phyloP scores from a whole-genome alignment of 2,113 vertebrate species.

The Thamnophis sirtalis region DNA sequence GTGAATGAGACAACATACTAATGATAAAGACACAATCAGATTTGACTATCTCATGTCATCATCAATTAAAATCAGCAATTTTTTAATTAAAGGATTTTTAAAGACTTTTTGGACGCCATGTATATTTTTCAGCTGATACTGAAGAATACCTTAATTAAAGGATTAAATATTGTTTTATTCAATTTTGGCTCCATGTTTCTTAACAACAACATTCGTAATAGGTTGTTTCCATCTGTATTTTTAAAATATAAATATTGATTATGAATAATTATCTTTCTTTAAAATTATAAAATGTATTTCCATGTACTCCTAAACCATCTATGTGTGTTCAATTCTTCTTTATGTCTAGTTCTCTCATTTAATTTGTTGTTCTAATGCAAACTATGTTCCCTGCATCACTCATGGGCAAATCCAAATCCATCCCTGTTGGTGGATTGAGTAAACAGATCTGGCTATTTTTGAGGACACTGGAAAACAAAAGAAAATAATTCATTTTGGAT shows the following conservation, averaged over 20 bases:
- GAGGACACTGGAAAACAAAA: neutral
- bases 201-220: neutral
- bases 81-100: neutral
- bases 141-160: neutral
- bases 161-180: neutral
- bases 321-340: neutral
- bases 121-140: neutral
- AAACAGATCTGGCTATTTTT: neutral
- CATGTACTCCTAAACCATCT: neutral
- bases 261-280: neutral
- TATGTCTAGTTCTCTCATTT: neutral
- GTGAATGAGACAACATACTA: neutral
- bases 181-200: neutral
- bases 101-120: neutral
- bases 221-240: neutral
- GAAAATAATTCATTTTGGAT: neutral
- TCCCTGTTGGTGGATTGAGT: neutral
- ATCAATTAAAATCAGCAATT: neutral
- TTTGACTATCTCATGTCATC: neutral
- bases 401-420: neutral
- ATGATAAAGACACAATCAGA: neutral
- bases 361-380: neutral
- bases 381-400: neutral
- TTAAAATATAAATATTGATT: neutral
- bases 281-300: neutral